These are phyloP conservation scores for Corythoichthys haematopterus DNA, from an alignment of 2,113 vertebrate genomes.

Conservation along the genomic window DNA sequence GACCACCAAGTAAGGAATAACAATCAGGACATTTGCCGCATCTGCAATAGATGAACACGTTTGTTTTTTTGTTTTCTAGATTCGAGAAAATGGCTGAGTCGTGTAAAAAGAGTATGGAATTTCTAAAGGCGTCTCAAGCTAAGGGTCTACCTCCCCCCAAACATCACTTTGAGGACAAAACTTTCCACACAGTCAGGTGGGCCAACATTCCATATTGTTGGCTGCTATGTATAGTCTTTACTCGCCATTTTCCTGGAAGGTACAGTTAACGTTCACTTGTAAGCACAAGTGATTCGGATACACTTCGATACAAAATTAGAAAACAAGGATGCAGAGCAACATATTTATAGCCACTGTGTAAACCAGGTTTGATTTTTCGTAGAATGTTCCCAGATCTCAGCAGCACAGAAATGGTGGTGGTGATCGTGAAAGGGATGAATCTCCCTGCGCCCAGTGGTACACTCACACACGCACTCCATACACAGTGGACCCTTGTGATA, in stretches of 20 bases:
- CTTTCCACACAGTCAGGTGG: conserved; percentile 87
- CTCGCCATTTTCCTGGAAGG: too few relatives aligned
- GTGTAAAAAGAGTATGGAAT: conserved; percentile 86
- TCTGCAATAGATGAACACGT: not conserved
- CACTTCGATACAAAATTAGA: too few relatives aligned
- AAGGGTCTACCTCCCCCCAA: conserved; percentile 85
- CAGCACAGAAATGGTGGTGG: conserved; percentile 93
- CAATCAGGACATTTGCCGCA: not conserved
- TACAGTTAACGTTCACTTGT: too few relatives aligned
- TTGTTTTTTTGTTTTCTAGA: conserved; percentile 52
- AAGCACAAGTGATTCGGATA: too few relatives aligned
- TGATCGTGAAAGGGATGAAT: conserved; percentile 89
- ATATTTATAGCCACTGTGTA: not conserved
- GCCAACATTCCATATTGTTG: not conserved
- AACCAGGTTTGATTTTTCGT: conserved; percentile 2
- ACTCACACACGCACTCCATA: not conserved
- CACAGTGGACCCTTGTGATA: not conserved
- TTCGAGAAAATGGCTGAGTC: conserved; percentile 90
- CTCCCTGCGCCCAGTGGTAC: conserved; percentile 89
- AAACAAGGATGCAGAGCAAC: too few relatives aligned
- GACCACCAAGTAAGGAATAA: conserved; percentile 80
- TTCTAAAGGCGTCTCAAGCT: conserved; percentile 84
- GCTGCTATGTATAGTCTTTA: not conserved
- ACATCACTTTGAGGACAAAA: conserved; percentile 90
- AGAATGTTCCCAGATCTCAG: conserved; percentile 96